Conservation (phyloP, 2,113 vertebrate genomes). For the Semicossyphus pulcher region DNA sequence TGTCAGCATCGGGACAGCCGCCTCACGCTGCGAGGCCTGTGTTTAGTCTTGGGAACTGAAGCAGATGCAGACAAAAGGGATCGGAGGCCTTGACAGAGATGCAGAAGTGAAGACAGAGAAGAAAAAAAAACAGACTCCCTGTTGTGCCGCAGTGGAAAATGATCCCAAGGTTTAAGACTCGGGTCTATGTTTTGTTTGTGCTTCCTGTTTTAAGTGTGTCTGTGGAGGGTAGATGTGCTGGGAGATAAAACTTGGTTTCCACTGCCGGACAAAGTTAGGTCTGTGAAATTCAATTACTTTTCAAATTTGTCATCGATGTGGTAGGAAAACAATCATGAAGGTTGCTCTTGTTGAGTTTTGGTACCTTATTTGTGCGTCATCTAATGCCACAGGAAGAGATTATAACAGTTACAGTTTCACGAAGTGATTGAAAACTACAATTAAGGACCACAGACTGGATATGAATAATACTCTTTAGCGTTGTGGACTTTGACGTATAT, state of each 20-base stretch:
- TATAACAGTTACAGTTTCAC: not conserved
- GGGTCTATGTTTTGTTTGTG: conserved; percentile 77
- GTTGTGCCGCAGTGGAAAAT: conserved; percentile 76
- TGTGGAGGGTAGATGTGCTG: conserved; percentile 40
- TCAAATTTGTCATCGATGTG: not conserved
- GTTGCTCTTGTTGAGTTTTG: not conserved
- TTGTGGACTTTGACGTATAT: not conserved
- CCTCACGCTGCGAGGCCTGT: conserved; percentile 59
- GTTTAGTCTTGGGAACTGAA: conserved; percentile 80
- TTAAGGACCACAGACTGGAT: not conserved
- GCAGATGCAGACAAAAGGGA: conserved; percentile 81
- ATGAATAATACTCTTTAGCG: not conserved
- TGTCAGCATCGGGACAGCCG: conserved; percentile 49
- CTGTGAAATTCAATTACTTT: conserved; percentile 10
- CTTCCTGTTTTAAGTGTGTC: conserved; percentile 72
- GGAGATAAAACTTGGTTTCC: conserved; percentile 27
- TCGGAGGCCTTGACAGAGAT: conserved; percentile 70
- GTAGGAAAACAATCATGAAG: not conserved
- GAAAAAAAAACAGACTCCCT: conserved; percentile 74
- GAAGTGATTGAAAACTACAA: not conserved
- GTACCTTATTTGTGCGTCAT: not conserved
- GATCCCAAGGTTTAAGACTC: conserved; percentile 77
- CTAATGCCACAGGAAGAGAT: not conserved
- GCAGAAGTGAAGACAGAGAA: conserved; percentile 69
- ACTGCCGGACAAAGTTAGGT: conserved; percentile 3